Conservation (phyloP, 2,797 vertebrate species). For the Syngnathus rostellatus region DNA sequence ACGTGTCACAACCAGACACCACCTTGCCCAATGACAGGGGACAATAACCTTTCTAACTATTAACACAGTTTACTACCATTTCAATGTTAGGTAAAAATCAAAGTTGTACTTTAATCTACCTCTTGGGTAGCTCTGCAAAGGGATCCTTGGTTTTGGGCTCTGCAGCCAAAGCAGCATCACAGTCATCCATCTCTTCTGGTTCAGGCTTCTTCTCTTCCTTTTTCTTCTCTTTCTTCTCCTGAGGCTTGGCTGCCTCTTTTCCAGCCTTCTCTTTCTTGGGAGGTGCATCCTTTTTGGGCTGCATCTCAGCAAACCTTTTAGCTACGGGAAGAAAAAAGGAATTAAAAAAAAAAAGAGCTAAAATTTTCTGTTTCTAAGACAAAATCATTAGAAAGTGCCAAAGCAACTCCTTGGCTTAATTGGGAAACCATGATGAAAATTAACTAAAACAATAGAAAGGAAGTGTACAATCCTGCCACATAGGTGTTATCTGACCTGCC, state of each 20-base stretch:
- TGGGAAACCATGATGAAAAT: not conserved
- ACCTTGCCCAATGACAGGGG: conserved; percentile 61
- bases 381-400: not conserved
- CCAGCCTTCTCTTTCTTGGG: conserved; percentile 81
- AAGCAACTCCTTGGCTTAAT: not conserved
- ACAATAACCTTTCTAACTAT: not conserved
- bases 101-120: conserved; percentile 54
- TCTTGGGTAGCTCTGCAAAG: conserved; percentile 83
- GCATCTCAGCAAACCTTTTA: conserved; percentile 86
- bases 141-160: conserved; percentile 92
- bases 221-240: conserved; percentile 81
- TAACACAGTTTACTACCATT: not conserved
- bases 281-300: conserved; percentile 80
- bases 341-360: not conserved
- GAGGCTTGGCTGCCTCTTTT: conserved; percentile 70
- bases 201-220: conserved; percentile 76
- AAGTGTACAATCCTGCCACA: not conserved
- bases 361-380: not conserved
- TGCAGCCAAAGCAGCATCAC: conserved; percentile 79
- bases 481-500: not conserved
- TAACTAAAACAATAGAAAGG: not conserved
- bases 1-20: conserved; percentile 49
- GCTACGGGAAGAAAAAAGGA: conserved; percentile 54
- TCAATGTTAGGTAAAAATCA: not conserved
- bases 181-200: conserved; percentile 81